Evolutionary conservation across 2,113 vertebrate genomes (phyloP).

Genomic region (Nanger granti): DNA sequence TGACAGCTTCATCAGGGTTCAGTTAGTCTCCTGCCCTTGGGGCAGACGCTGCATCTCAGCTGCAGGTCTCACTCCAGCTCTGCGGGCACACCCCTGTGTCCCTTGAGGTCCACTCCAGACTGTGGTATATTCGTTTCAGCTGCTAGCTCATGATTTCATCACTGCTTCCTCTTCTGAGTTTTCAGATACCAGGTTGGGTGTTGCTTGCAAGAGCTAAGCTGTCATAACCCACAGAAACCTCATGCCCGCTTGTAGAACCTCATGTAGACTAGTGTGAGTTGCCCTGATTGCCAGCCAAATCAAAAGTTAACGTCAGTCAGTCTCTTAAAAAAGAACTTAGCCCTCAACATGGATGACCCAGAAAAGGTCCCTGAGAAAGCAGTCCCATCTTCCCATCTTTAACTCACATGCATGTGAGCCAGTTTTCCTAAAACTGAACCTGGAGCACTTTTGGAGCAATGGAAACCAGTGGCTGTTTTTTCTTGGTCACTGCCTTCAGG

Average conservation of each 20-base stretch:
- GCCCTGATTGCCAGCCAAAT: neutral
- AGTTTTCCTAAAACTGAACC: neutral
- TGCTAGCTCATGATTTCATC: neutral
- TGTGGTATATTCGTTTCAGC: neutral
- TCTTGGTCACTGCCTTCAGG: neutral
- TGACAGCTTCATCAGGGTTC: neutral
- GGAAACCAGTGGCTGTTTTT: neutral
- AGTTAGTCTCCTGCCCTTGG: neutral
- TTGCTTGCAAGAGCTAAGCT: neutral
- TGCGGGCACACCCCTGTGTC: rapidly evolving
- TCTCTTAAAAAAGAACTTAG: neutral
- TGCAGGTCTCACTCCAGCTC: rapidly evolving
- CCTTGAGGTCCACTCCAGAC: neutral
- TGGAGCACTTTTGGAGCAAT: too few species aligned
- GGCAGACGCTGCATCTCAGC: rapidly evolving
- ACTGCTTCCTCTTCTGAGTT: neutral
- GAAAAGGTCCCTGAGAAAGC: neutral
- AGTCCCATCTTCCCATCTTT: neutral
- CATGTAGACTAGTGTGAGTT: neutral
- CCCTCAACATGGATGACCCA: neutral
- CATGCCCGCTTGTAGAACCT: neutral
- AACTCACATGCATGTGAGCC: neutral
- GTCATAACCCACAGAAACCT: neutral
- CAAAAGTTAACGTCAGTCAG: neutral
- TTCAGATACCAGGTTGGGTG: neutral